phyloP scores from a whole-genome alignment of 1,140 invertebrate species.

The Coboldia fuscipes region DNA sequence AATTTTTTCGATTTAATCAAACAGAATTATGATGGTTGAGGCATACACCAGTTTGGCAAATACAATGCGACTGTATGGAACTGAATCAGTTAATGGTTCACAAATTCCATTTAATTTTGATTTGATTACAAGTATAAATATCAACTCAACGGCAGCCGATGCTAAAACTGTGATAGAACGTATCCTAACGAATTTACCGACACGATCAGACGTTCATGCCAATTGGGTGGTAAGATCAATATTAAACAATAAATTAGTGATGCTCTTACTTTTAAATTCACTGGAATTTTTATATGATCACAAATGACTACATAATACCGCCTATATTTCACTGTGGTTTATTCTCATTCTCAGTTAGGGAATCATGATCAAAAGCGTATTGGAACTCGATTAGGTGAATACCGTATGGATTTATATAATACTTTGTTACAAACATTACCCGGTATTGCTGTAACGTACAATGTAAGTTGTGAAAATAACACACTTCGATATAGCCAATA shows the following conservation, averaged over 20 bases:
- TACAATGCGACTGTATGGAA: conserved; percentile 36
- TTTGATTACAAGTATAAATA: conserved; percentile 24
- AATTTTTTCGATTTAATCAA: too few relatives aligned
- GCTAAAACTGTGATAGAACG: conserved; percentile 26
- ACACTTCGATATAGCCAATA: background rate
- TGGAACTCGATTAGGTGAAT: conserved; percentile 33
- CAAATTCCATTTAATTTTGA: conserved; percentile 43
- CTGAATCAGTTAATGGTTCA: conserved; percentile 27
- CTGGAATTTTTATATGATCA: background rate
- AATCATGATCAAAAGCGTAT: conserved; percentile 48
- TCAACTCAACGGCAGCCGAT: conserved; percentile 26
- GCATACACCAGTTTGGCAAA: conserved; percentile 29
- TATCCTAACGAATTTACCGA: conserved; percentile 34
- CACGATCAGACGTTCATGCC: conserved; percentile 18
- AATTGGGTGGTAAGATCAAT: conserved; percentile 28
- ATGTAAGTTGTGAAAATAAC: conserved; percentile 17
- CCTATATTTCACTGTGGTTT: background rate
- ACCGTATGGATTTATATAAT: conserved; percentile 39
- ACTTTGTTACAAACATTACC: conserved; percentile 38
- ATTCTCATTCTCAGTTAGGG: conserved; percentile 23
- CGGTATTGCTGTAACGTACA: conserved; percentile 43
- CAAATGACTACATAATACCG: background rate
- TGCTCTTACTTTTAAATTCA: too few relatives aligned
- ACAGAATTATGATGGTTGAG: conserved; percentile 35
- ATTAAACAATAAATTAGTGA: too few relatives aligned